These are phyloP conservation scores for Picathartes gymnocephalus DNA, from an alignment of 2,113 vertebrate genomes.

Conservation along the genomic window DNA sequence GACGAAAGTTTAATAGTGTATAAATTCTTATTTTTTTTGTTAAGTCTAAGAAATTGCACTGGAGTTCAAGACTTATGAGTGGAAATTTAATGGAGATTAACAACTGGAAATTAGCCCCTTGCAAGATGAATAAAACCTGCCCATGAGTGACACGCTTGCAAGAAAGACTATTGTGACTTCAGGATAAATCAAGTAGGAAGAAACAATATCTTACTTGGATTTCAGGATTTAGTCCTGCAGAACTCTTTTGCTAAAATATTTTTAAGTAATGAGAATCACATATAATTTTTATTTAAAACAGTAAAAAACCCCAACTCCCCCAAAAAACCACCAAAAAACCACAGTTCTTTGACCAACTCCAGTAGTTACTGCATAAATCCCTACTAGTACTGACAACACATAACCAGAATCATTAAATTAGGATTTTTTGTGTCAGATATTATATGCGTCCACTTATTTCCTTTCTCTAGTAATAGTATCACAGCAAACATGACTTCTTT, in stretches of 20 bases:
- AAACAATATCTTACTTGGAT: neutral
- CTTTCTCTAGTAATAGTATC: neutral
- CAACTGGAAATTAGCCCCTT: neutral
- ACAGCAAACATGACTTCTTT: neutral
- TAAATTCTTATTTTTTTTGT: rapidly evolving
- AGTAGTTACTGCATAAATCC: neutral
- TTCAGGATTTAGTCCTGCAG: neutral
- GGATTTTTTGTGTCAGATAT: neutral
- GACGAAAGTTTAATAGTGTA: neutral
- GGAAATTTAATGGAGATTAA: neutral
- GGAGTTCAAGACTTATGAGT: neutral
- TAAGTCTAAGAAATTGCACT: neutral
- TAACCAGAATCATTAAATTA: neutral
- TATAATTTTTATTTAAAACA: neutral
- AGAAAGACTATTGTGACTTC: neutral
- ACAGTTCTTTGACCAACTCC: neutral
- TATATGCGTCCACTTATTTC: neutral
- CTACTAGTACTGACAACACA: neutral
- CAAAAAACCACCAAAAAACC: neutral
- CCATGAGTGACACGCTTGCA: neutral
- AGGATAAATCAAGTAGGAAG: neutral
- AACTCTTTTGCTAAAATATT: neutral
- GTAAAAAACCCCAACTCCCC: neutral
- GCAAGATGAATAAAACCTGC: neutral
- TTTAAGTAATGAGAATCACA: neutral